These are phyloP conservation scores for Cossypha dichroa DNA, from an alignment of 2,797 vertebrate species.

Conservation along the genomic window DNA sequence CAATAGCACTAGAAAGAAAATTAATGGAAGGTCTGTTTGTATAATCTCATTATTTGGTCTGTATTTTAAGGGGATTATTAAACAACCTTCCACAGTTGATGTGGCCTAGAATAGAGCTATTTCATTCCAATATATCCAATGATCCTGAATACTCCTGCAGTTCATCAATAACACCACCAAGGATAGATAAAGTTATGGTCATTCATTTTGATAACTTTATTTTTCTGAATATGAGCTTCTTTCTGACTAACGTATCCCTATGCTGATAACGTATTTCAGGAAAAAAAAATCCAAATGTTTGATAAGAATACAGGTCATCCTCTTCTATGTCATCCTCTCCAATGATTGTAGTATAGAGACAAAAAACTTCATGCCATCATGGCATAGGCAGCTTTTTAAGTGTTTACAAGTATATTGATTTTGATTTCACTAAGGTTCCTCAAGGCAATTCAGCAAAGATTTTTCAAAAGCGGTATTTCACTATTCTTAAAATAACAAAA, in stretches of 20 bases:
- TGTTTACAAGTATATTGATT: not conserved
- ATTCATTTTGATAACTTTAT: not conserved
- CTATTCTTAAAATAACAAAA: slow-evolving; percentile 1
- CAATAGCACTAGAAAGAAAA: not conserved
- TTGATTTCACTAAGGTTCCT: slow-evolving; percentile 7
- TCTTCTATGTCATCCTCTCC: not conserved
- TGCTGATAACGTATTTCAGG: not conserved
- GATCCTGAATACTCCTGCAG: not conserved
- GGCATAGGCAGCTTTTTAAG: not conserved
- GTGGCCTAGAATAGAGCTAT: not conserved
- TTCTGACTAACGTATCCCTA: not conserved
- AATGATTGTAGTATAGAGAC: not conserved
- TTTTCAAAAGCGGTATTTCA: not conserved
- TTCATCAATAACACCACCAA: not conserved
- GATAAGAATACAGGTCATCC: not conserved
- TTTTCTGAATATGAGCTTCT: not conserved
- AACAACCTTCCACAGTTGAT: not conserved
- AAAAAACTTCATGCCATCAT: not conserved
- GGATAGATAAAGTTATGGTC: not conserved
- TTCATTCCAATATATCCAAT: not conserved
- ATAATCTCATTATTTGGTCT: not conserved
- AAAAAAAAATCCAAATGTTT: not conserved
- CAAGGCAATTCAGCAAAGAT: not conserved
- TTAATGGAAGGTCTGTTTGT: not conserved
- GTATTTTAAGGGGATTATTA: not conserved